Percentiles rank a stretch among this genome's conserved stretches.
phyloP scores from a whole-genome alignment of 2,888 invertebrate species.

The Meiosimyza platycephala region DNA sequence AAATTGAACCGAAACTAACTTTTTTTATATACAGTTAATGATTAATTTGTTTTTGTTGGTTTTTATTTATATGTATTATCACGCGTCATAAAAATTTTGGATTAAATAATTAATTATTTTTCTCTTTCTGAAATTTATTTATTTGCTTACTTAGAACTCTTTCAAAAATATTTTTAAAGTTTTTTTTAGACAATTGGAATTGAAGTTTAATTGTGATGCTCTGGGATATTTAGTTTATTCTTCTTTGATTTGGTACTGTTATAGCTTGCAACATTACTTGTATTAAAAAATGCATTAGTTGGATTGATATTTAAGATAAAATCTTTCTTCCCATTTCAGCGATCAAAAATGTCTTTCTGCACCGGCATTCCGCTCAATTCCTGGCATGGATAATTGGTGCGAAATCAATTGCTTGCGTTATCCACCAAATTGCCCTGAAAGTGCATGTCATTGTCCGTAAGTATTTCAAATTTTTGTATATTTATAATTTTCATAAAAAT shows the following conservation, averaged over 20 bases:
- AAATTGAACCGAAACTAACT: conserved; percentile 14
- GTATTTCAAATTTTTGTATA: conserved; percentile 64
- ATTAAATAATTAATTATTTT: conserved; percentile 8
- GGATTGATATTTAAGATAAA: too few species aligned
- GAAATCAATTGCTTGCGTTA: conserved; percentile 87
- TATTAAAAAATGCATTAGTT: too few species aligned
- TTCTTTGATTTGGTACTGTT: too few species aligned
- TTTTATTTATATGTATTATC: conserved; percentile 12
- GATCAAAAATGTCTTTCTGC: conserved; percentile 85
- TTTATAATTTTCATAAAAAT: not conserved
- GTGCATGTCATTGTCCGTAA: conserved; percentile 85
- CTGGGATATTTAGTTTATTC: too few species aligned
- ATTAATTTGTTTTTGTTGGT: conserved; percentile 25
- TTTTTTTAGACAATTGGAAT: not conserved
- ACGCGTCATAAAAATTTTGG: conserved; percentile 30
- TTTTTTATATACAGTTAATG: conserved; percentile 26
- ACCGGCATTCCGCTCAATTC: conserved; percentile 73
- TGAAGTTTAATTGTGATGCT: too few species aligned
- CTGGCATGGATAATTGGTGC: conserved; percentile 87
- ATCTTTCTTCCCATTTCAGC: conserved; percentile 64
- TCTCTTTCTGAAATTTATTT: conserved; percentile 20
- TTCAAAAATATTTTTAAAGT: conserved; percentile 11
- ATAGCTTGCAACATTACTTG: too few species aligned
- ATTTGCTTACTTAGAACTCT: conserved; percentile 1
- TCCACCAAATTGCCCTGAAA: conserved; percentile 85